A percentile compares a stretch with the other conserved stretches of the same genome.
phyloP scores from a whole-genome alignment of 2,888 invertebrate genomes.

The Ptilodon capucinus region DNA sequence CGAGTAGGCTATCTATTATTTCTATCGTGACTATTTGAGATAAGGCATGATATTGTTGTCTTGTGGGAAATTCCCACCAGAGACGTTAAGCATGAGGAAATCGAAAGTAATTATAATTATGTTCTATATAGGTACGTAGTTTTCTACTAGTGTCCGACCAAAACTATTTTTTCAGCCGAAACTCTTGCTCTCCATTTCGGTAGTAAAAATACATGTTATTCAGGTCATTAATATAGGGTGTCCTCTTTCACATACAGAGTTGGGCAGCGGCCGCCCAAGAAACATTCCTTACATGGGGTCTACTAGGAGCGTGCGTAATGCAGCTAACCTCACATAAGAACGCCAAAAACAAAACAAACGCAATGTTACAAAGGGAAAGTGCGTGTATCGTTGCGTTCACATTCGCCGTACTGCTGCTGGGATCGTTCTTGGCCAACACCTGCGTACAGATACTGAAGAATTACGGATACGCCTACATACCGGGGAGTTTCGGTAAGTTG shows the following conservation, averaged over 20 bases:
- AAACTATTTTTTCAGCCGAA: no score
- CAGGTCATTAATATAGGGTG: not conserved
- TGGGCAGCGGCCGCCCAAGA: slow-evolving; percentile 96
- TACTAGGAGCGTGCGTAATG: slow-evolving; percentile 91
- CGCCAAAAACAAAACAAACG: slow-evolving; percentile 82
- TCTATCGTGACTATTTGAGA: not conserved
- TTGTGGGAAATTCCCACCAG: not conserved
- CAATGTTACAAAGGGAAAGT: slow-evolving; percentile 74
- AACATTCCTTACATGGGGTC: slow-evolving; percentile 93
- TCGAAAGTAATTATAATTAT: not conserved
- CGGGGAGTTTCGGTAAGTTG: slow-evolving; percentile 92
- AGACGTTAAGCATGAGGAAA: not conserved
- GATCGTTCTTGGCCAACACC: slow-evolving; percentile 91
- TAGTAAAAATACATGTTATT: no score
- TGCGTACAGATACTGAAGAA: slow-evolving; percentile 90
- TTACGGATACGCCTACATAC: slow-evolving; percentile 88
- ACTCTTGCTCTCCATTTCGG: no score
- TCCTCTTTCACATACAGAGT: slow-evolving; percentile 76
- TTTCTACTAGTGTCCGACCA: no score
- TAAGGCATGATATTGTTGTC: not conserved
- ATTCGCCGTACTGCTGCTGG: slow-evolving; percentile 87
- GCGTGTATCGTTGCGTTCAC: slow-evolving; percentile 83
- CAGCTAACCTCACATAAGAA: slow-evolving; percentile 90
- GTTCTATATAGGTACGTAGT: no score
- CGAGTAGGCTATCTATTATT: no score